Evolutionary conservation across 1,140 invertebrate genomes (phyloP).

Genomic region (Tribolium madens): DNA sequence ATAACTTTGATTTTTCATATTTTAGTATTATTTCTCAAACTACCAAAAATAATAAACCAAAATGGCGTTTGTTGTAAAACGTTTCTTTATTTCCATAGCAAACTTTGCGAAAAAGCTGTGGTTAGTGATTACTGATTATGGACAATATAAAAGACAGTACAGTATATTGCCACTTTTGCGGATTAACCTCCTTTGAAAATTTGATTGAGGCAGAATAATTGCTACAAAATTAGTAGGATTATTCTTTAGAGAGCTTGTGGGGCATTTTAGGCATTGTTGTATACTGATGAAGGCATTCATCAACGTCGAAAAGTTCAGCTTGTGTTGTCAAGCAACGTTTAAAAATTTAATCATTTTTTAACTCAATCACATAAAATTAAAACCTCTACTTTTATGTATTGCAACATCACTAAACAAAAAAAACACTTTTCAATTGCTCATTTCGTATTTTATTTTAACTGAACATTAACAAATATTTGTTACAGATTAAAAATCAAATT

Average conservation of each 20-base stretch:
- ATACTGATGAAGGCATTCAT: conserved; percentile 8
- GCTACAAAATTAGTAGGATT: not conserved
- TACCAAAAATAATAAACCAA: too few relatives aligned
- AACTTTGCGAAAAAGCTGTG: too few relatives aligned
- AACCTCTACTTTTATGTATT: not conserved
- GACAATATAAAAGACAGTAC: too few relatives aligned
- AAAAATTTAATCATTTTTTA: not conserved
- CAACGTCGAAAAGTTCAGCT: conserved; percentile 6
- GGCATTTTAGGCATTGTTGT: not conserved
- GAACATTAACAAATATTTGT: not conserved
- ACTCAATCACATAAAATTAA: not conserved
- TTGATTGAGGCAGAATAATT: not conserved
- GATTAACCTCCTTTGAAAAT: not conserved
- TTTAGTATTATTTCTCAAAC: too few relatives aligned
- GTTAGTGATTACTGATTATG: too few relatives aligned
- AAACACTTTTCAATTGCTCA: not conserved
- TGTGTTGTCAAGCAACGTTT: not conserved
- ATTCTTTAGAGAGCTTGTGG: not conserved
- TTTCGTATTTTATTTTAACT: not conserved
- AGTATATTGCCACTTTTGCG: not conserved
- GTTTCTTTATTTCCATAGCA: too few relatives aligned
- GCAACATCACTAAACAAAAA: not conserved
- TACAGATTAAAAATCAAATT: not conserved
- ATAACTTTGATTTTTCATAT: too few relatives aligned
- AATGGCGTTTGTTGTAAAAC: too few relatives aligned